Base-by-base conservation (phyloP, 1,140 invertebrate genomes). In the Papilio aristodemus region DNA sequence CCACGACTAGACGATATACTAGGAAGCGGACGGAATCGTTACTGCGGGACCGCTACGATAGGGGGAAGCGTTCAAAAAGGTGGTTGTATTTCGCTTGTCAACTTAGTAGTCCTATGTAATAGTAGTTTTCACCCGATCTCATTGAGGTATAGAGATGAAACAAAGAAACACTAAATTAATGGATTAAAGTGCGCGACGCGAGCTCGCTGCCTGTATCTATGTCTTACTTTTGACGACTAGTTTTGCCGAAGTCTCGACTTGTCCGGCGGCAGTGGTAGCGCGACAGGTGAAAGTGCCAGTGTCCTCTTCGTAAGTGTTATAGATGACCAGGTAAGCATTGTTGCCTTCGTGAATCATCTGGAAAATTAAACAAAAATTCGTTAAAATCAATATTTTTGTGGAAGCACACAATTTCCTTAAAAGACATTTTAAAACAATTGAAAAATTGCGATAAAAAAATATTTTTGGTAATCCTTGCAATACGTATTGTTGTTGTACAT, bases 181-280 rank as follows among this genome's bases (percentile, higher is more conserved):
- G 83, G 81, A 89, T 90, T 89, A 89, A 86, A 89, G 85, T 89
- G 87, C 86, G 86, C 86, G 86, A 89, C 89, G 89, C 86, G 88
- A 86, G 83, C 89, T 89, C 87, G 87, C 87, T 89, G 89, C 89
- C 90, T 91, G 91, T 90, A 85, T 93, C 96, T 95, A 97, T 93
- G 96, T 95, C 97, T 97, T 98, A 98, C 98, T 98, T 97, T 97
- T 97, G 92, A 98, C 97, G 93, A 96, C 96, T 93, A 99, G 95
- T 92, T 96, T 96, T 78, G 97, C 97, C 78, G 96, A 97, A 57
- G 96, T 96, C 93, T 98, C 96, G 80, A 96, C 96, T 92, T 97
- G 97, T 88, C 97, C 97, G 79, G 96, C 96, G 69, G 96, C 95
- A 73, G 97, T 98, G 67, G 96, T 97, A 38, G 97, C 97, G 76